phyloP scores from a whole-genome alignment of 2,113 vertebrate species.

The Hydrolagus affinis region DNA sequence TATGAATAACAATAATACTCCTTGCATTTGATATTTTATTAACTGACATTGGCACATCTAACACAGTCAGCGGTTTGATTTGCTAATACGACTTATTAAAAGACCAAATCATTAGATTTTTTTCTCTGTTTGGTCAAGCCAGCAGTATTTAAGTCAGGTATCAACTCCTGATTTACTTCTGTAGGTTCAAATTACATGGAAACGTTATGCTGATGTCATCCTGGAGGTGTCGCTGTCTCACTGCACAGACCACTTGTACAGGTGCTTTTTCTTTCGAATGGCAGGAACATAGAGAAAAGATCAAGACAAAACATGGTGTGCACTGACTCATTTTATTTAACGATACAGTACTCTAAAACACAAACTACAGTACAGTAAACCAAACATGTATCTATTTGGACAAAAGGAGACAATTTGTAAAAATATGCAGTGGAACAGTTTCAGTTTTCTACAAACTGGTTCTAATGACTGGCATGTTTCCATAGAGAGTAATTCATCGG shows the following conservation, averaged over 20 bases:
- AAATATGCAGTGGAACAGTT: not conserved
- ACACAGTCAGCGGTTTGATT: not conserved
- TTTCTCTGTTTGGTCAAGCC: not conserved
- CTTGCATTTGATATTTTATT: not conserved
- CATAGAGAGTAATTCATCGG: not conserved
- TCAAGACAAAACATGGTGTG: not conserved
- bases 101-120: no score
- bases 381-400: not conserved
- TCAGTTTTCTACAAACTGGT: not conserved
- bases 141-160: not conserved
- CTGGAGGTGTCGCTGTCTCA: slow-evolving; percentile 10
- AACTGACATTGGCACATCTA: not conserved
- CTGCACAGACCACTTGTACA: not conserved
- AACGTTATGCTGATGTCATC: not conserved
- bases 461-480: not conserved
- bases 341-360: not conserved
- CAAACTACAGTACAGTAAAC: not conserved
- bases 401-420: not conserved
- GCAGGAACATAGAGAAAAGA: not conserved
- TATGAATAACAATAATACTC: no score
- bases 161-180: not conserved
- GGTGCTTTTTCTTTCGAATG: not conserved
- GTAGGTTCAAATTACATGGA: not conserved
- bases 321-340: no score
- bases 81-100: not conserved